Conservation (phyloP, 2,797 vertebrate genomes). For the Sebastes hopkinsi region DNA sequence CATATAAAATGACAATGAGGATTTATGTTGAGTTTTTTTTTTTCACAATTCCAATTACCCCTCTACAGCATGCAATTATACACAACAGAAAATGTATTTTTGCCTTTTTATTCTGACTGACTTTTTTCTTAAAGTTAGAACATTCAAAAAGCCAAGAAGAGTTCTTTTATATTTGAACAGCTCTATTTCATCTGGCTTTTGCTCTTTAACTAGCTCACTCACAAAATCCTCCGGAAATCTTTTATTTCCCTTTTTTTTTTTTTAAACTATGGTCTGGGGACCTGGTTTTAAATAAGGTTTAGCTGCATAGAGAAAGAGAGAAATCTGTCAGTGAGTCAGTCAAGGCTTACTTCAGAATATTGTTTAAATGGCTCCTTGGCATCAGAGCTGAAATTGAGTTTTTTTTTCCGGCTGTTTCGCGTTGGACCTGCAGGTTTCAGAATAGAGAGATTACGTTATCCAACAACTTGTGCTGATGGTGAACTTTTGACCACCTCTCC, state of each 20-base stretch:
- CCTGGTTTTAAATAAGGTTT: neutral
- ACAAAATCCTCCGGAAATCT: neutral
- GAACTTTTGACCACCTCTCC: conserved; percentile 24
- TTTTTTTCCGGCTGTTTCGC: neutral
- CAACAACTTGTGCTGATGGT: conserved; percentile 14
- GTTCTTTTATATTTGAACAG: neutral
- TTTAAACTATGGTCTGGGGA: neutral
- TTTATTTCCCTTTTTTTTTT: neutral
- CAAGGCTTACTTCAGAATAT: neutral
- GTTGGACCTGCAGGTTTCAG: neutral
- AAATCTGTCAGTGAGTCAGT: neutral
- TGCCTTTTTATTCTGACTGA: neutral
- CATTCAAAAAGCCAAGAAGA: neutral
- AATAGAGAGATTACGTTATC: conserved; percentile 2
- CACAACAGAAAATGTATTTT: neutral
- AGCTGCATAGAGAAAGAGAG: neutral
- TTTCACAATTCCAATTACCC: neutral
- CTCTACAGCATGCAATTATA: neutral
- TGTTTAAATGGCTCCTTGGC: neutral
- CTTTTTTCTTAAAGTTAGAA: neutral
- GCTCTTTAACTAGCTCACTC: neutral
- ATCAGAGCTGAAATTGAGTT: neutral
- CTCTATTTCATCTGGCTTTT: neutral
- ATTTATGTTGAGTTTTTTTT: neutral
- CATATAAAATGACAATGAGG: neutral